phyloP scores from a whole-genome alignment of 2,888 invertebrate genomes.

The Thysanoteuthis rhombus region DNA sequence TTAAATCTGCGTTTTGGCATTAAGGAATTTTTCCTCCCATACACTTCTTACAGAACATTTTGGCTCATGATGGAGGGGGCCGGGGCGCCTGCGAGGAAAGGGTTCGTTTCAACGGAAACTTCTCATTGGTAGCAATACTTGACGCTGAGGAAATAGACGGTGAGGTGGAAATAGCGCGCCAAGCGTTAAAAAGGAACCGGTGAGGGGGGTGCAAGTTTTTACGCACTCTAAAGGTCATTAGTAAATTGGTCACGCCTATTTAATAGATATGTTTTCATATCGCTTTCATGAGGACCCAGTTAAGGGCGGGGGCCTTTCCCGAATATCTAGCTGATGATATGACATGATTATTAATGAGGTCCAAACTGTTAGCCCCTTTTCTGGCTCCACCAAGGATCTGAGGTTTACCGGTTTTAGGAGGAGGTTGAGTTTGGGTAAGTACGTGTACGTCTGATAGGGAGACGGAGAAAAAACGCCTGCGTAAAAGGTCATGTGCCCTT shows the following conservation, averaged over 20 bases:
- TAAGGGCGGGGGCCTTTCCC: neutral
- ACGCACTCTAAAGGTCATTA: neutral
- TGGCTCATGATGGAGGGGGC: neutral
- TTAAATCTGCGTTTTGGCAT: neutral
- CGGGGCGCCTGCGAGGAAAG: neutral
- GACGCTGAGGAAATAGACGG: neutral
- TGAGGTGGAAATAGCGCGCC: neutral
- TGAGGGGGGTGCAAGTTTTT: neutral
- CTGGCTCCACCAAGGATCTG: neutral
- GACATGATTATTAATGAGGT: neutral
- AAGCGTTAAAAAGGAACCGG: no score
- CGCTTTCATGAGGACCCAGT: neutral
- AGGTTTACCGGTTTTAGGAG: neutral
- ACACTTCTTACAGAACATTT: neutral
- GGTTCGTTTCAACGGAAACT: neutral
- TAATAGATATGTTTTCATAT: conserved; percentile 12
- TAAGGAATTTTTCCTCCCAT: neutral
- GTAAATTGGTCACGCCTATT: conserved; percentile 12
- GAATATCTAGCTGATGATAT: neutral
- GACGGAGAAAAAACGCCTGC: neutral
- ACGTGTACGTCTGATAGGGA: neutral
- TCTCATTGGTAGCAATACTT: neutral
- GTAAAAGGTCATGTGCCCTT: neutral
- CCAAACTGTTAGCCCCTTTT: neutral
- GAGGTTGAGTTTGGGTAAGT: neutral